A percentile compares a stretch with the other conserved stretches of the same genome.
Evolutionary conservation across 1,140 invertebrate genomes (phyloP).

Genomic region (Sitobion miscanthi): DNA sequence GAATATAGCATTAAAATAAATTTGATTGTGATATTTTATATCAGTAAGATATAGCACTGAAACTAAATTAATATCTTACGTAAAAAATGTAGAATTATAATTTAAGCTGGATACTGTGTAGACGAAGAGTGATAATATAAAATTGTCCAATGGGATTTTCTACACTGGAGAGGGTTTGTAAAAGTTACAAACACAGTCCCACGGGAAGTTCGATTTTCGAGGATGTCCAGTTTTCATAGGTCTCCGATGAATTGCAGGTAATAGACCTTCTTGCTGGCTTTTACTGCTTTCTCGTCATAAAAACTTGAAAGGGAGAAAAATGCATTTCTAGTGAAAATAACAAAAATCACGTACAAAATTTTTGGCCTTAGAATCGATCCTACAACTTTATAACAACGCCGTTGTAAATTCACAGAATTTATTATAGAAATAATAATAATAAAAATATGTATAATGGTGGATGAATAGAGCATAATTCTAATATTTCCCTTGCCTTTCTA

Average conservation of each 20-base stretch:
- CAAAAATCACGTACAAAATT: slow-evolving; percentile 24
- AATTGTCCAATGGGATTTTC: slow-evolving; percentile 15
- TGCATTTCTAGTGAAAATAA: slow-evolving; percentile 17
- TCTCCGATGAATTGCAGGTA: slow-evolving; percentile 54
- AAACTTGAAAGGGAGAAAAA: slow-evolving; percentile 37
- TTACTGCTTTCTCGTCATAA: slow-evolving; percentile 54
- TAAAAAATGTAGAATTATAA: slow-evolving; percentile 21
- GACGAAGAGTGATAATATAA: slow-evolving; percentile 17
- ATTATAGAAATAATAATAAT: slow-evolving; percentile 30
- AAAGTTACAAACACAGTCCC: slow-evolving; percentile 33
- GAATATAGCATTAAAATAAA: background rate
- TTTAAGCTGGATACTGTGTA: background rate
- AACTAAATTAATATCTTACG: background rate
- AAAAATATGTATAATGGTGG: slow-evolving; percentile 14
- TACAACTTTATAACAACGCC: background rate
- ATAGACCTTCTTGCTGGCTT: slow-evolving; percentile 38
- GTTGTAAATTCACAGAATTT: background rate
- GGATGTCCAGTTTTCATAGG: slow-evolving; percentile 55
- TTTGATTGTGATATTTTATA: background rate
- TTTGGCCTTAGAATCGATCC: background rate
- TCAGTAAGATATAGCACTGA: background rate
- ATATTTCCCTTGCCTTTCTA: background rate
- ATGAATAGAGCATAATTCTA: slow-evolving; percentile 20
- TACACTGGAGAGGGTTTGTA: background rate
- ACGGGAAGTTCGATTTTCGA: slow-evolving; percentile 52